phyloP scores from a whole-genome alignment of 1,140 invertebrate genomes.

The Saccostrea echinata region DNA sequence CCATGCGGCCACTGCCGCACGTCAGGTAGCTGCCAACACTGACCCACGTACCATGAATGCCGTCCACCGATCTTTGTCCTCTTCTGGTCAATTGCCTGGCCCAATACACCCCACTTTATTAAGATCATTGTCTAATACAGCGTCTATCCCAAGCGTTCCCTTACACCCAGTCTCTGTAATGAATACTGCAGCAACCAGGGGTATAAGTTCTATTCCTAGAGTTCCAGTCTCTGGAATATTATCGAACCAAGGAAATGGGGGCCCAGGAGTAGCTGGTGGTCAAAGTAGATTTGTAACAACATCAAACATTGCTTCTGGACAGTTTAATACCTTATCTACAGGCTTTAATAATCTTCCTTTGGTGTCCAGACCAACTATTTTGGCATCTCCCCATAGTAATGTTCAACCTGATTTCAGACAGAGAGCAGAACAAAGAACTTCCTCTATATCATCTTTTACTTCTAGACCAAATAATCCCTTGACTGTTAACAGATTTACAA shows the following conservation, averaged over 20 bases:
- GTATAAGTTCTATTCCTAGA: not conserved
- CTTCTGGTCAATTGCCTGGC: not conserved
- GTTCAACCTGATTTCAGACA: not conserved
- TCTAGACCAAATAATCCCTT: not conserved
- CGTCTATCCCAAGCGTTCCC: not conserved
- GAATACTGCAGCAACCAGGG: not conserved
- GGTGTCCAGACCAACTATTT: not conserved
- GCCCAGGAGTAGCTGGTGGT: not conserved
- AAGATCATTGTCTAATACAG: not conserved
- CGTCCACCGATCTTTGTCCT: not conserved
- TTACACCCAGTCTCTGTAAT: not conserved
- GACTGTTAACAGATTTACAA: not conserved
- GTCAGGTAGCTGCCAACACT: not conserved
- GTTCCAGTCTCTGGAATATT: not conserved
- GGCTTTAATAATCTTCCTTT: not conserved
- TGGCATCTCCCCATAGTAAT: not conserved
- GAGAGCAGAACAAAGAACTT: not conserved
- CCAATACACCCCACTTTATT: not conserved
- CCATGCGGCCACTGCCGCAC: not conserved
- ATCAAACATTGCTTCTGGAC: not conserved
- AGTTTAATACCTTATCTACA: not conserved
- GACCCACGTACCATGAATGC: not conserved
- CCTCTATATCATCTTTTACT: not conserved
- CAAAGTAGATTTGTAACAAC: not conserved
- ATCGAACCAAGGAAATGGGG: not conserved